Conservation (phyloP, 2,797 vertebrate species). For the Gadopsis marmoratus region DNA sequence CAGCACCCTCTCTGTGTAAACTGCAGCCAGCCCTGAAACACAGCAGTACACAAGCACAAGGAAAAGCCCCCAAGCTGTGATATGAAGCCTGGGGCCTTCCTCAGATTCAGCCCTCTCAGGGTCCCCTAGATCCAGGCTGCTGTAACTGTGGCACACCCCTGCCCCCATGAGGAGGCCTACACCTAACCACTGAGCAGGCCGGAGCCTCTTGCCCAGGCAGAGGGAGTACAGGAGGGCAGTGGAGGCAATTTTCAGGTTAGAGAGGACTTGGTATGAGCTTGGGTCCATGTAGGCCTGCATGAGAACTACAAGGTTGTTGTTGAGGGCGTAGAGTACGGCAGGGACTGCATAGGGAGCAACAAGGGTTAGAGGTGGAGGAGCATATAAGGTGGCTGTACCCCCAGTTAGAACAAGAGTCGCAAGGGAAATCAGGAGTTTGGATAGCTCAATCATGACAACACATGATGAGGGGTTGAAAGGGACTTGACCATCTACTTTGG, state of each 20-base stretch:
- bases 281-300: slow-evolving; percentile 98
- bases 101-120: not conserved
- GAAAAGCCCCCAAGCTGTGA: slow-evolving; percentile 89
- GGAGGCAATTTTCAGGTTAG: slow-evolving; percentile 94
- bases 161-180: slow-evolving; percentile 89
- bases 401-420: slow-evolving; percentile 76
- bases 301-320: slow-evolving; percentile 96
- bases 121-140: slow-evolving; percentile 80
- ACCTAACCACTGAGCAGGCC: slow-evolving; percentile 85
- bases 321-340: slow-evolving; percentile 92
- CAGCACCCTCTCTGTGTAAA: slow-evolving; percentile 92
- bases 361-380: slow-evolving; percentile 59
- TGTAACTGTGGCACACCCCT: slow-evolving; percentile 89
- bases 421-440: slow-evolving; percentile 89
- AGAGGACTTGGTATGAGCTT: slow-evolving; percentile 94
- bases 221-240: slow-evolving; percentile 92
- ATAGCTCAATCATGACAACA: slow-evolving; percentile 90
- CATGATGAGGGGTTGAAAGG: slow-evolving; percentile 91
- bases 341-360: slow-evolving; percentile 89
- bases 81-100: slow-evolving; percentile 73
- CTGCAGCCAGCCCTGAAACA: slow-evolving; percentile 91
- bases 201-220: slow-evolving; percentile 87
- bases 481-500: slow-evolving; percentile 87
- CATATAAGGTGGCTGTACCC: slow-evolving; percentile 34
- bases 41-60: slow-evolving; percentile 89